A percentile compares a stretch with the other conserved stretches of the same genome.
Evolutionary conservation across 1,140 invertebrate genomes (phyloP).

Genomic region (Drosophila ficusphila): DNA sequence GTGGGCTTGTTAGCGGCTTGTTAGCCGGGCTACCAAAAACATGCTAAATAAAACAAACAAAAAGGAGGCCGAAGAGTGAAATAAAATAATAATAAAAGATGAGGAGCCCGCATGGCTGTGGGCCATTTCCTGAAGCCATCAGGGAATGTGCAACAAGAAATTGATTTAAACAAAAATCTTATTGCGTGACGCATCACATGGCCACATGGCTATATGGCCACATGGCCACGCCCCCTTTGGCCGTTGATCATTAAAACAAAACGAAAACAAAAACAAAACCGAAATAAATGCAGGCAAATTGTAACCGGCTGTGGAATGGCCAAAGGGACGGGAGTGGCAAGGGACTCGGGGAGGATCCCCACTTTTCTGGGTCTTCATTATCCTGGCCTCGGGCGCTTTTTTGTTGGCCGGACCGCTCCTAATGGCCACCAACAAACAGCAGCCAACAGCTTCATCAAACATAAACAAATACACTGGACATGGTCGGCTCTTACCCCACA

Average conservation of each 20-base stretch:
- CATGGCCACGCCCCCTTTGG: conserved; percentile 53
- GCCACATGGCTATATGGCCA: no score
- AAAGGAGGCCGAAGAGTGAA: conserved; percentile 23
- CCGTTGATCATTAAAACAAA: conserved; percentile 49
- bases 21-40: conserved; percentile 59
- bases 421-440: conserved; percentile 76
- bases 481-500: conserved; percentile 41
- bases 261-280: conserved; percentile 21
- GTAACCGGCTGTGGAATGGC: conserved; percentile 14
- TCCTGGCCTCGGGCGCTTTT: conserved; percentile 58
- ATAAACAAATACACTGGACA: conserved; percentile 69
- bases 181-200: conserved; percentile 75
- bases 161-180: conserved; percentile 59
- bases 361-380: conserved; percentile 67
- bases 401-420: conserved; percentile 57
- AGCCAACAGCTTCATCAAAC: conserved; percentile 77
- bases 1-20: conserved; percentile 72
- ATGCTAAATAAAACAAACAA: conserved; percentile 30
- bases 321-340: not conserved
- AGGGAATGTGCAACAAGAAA: conserved; percentile 41
- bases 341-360: conserved; percentile 1
- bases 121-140: conserved; percentile 78
- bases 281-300: conserved; percentile 32
- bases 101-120: conserved; percentile 68
- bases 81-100: conserved; percentile 62